These are phyloP conservation scores for Acleris holmiana DNA, from an alignment of 2,888 invertebrate species.

Conservation along the genomic window DNA sequence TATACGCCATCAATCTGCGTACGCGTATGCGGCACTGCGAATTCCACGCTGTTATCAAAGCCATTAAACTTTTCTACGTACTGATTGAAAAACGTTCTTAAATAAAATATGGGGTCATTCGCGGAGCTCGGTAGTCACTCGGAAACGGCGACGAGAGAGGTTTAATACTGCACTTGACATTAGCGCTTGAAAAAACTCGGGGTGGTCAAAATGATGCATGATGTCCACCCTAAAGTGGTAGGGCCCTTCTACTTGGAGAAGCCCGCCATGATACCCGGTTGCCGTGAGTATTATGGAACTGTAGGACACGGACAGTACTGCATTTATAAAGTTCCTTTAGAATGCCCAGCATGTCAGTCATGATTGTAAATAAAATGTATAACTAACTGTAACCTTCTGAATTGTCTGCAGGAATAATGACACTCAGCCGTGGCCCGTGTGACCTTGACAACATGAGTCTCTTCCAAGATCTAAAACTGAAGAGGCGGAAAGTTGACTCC, in stretches of 20 bases:
- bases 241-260: slow-evolving; percentile 56
- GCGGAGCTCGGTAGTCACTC: slow-evolving; percentile 48
- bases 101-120: slow-evolving; percentile 61
- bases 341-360: neutral
- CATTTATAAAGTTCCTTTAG: too few relatives aligned
- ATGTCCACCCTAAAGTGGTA: slow-evolving; percentile 48
- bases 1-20: slow-evolving; percentile 1
- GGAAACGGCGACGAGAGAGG: slow-evolving; percentile 11
- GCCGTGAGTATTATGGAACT: neutral
- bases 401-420: slow-evolving; percentile 94
- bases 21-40: slow-evolving; percentile 19
- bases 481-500: slow-evolving; percentile 98
- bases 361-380: neutral
- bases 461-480: slow-evolving; percentile 99
- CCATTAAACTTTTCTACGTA: slow-evolving; percentile 54
- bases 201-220: slow-evolving; percentile 48
- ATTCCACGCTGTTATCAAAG: slow-evolving; percentile 45
- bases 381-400: slow-evolving; percentile 31
- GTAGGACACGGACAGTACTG: neutral
- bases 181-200: slow-evolving; percentile 33
- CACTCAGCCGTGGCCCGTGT: slow-evolving; percentile 98
- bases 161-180: neutral
- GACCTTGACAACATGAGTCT: slow-evolving; percentile 99
- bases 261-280: slow-evolving; percentile 53
- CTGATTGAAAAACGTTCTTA: slow-evolving; percentile 53